Evolutionary conservation across 1,140 invertebrate genomes (phyloP).

Genomic region (Coenobita brevimanus): DNA sequence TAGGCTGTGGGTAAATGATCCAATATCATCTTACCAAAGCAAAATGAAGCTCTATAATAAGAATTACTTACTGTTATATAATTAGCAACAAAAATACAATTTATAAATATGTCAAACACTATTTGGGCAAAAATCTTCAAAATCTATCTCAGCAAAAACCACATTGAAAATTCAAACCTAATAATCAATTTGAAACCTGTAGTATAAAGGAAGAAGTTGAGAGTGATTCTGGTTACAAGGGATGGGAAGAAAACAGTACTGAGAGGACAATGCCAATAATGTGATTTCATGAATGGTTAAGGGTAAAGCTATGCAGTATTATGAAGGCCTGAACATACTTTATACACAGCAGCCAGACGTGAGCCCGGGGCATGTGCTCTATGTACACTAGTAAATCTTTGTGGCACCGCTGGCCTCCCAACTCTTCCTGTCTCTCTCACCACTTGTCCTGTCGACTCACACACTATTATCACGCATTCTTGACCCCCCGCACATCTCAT

Average conservation of each 20-base stretch:
- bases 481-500: no score
- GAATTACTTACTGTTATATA: constrained; percentile 61
- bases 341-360: constrained; percentile 61
- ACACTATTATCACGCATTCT: no score
- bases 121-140: constrained; percentile 62
- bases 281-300: constrained; percentile 63
- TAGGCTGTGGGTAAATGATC: constrained; percentile 58
- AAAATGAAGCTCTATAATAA: constrained; percentile 65
- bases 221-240: constrained; percentile 58
- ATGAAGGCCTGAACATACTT: constrained; percentile 66
- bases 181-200: constrained; percentile 53
- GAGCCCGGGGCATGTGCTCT: constrained; percentile 51
- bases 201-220: constrained; percentile 46
- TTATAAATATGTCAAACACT: constrained; percentile 66
- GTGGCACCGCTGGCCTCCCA: constrained; percentile 48
- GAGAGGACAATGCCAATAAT: constrained; percentile 60
- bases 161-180: constrained; percentile 64
- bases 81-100: constrained; percentile 67
- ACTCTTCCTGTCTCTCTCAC: constrained; percentile 4
- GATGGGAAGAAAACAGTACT: constrained; percentile 55
- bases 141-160: constrained; percentile 55
- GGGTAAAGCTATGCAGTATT: constrained; percentile 68
- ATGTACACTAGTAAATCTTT: constrained; percentile 51
- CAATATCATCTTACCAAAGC: constrained; percentile 60
- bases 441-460: not conserved